Base-by-base conservation (phyloP, 2,113 vertebrate genomes). In the Chaetorhynchus papuensis region DNA sequence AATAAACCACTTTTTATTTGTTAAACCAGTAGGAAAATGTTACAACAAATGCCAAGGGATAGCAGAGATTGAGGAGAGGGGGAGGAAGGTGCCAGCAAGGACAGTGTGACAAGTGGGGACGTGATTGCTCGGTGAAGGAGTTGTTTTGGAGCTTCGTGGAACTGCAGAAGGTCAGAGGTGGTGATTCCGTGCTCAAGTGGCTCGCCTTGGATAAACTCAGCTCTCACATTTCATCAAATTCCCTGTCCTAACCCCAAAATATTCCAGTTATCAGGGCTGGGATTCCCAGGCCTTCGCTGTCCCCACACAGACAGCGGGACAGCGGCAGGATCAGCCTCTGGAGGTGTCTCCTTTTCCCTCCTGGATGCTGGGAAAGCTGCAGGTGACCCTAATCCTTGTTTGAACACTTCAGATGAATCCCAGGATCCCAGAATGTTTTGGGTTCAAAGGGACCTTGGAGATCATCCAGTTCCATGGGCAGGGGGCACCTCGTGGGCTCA, bases 231-330 rank as follows among this genome's bases (percentile, higher is more conserved):
- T 72, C 54, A 16, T 49, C 82, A 6, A 76, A 92, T 72, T 79
- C 45, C 70, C 50, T 30, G 3, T 17, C 26, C 78, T 44, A 65
- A 89, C 41, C 47, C 44, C 42, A 41, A 81, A 83, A 47, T 39
- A 63, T 78, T 74, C 65, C 60, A 6, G 26, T 52, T 91, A 17
- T 81, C 77, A 50, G 18, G n/a, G n/a, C 50, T 53, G 59, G 72
- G 19, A 19, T 68, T 57, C 42, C 4, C n/a, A 28, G 0, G 2
- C 54, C 50, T 71, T 64, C 13, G 0, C 35, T 22, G 60, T 21
- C 23, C 65, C 13, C 18, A 2, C 10, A 14, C 3, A 12, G 42
- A 11, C 24, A 18, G 11, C 0, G 0, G 2, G 42, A 5, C 28
- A 28, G 16, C 49, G 31, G 35, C 45, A 79, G 76, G 60, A 33